Evolutionary conservation across 2,888 invertebrate genomes (phyloP), one percentile per base, ranked within the genome.

Genomic region (Xestia ashworthii): DNA sequence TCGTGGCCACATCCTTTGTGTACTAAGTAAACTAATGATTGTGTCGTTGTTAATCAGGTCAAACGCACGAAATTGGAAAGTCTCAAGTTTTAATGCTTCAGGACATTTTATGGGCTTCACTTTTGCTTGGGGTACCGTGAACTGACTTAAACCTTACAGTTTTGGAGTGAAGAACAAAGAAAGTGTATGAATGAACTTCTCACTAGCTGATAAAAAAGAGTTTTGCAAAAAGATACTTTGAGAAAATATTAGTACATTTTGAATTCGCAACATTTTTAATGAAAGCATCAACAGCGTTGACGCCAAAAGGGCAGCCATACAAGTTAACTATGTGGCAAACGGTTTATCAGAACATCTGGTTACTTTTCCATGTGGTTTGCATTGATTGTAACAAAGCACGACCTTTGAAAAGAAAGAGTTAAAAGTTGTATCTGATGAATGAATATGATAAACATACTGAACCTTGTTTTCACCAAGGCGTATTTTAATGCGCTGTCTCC

Each of bases 11-110:
- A 84, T 87, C 76, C 76, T 80, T 74, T 88, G 77, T 88, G 87
- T 84, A 84, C 84, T 84, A 81, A 88, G 89, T 89, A 91, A 92
- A 91, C 90, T 88, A 88, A 91, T 88, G 87, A 87, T 89, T 78
- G 69, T 80, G 82, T 83, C 81, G 83, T 79, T 84, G 89, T 89
- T 90, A 93, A 92, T 93, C 91, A 91, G 93, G 92, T 92, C 91
- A 90, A 87, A 89, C 82, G 86, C 86, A 85, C 83, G 73, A 84
- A 88, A 88, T 86, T 86, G 85, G 87, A 87, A 88, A 89, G 86
- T 89, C 84, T 84, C 73, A 81, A 82, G 78, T 88, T 90, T 90
- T 89, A 86, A 86, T 74, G 83, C 78, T 71, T 81, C 74, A 76
- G 78, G 84, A 86, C 66, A 72, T 74, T 84, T 88, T 84, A 88